Conservation (phyloP, 2,113 vertebrate genomes). For the Pseudolaguvia tuberculata region DNA sequence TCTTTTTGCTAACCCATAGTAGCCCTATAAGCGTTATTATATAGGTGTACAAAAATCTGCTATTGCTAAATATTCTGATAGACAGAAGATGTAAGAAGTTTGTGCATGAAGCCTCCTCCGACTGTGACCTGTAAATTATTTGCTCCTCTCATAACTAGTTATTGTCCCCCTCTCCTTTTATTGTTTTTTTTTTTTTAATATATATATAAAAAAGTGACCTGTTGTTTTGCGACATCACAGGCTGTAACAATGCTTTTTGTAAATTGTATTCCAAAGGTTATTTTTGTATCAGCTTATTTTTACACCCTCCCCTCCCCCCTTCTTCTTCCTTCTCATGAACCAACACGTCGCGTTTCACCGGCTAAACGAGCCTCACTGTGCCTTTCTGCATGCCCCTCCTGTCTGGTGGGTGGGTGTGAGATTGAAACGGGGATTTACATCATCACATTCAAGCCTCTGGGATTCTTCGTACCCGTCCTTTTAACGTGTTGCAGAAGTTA, state of each 20-base stretch:
- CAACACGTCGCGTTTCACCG: slow-evolving; percentile 68
- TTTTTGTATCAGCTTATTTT: slow-evolving; percentile 94
- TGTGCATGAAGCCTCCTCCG: slow-evolving; percentile 82
- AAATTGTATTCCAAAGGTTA: slow-evolving; percentile 99
- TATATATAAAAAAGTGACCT: slow-evolving; percentile 61
- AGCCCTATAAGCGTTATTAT: slow-evolving; percentile 86
- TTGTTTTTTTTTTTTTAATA: slow-evolving; percentile 47
- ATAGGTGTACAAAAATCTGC: slow-evolving; percentile 86
- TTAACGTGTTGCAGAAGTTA: slow-evolving; percentile 79
- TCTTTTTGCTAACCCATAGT: slow-evolving; percentile 69
- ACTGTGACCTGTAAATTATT: slow-evolving; percentile 92
- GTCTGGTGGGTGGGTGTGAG: slow-evolving; percentile 18
- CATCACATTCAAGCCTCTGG: slow-evolving; percentile 53
- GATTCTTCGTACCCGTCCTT: slow-evolving; percentile 50
- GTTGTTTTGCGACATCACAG: slow-evolving; percentile 77
- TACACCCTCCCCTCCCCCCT: neutral
- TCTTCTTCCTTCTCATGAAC: too few species aligned
- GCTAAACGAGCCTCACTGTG: slow-evolving; percentile 85
- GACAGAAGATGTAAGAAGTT: slow-evolving; percentile 98
- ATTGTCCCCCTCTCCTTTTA: slow-evolving; percentile 36
- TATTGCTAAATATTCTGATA: slow-evolving; percentile 84
- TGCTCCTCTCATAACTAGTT: slow-evolving; percentile 79
- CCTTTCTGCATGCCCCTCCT: slow-evolving; percentile 76
- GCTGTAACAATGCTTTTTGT: slow-evolving; percentile 89
- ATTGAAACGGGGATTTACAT: slow-evolving; percentile 39